phyloP scores from a whole-genome alignment of 2,888 invertebrate genomes.

The Hyposoter dolosus region DNA sequence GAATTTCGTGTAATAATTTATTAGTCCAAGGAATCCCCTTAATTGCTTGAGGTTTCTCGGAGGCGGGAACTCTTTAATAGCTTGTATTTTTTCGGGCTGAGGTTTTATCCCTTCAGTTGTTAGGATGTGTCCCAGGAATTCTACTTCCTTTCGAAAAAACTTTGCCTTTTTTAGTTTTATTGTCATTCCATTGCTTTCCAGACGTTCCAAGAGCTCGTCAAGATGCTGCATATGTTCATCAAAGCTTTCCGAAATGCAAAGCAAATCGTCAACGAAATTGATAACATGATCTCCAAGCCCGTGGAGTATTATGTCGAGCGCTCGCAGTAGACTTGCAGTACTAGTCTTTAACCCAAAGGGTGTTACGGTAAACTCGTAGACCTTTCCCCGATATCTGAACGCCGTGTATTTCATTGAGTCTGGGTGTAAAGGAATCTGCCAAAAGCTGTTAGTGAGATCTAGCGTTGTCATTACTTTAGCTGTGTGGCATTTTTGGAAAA shows the following conservation, averaged over 20 bases:
- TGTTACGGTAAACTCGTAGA: no score
- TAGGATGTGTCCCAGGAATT: neutral
- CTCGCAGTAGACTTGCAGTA: neutral
- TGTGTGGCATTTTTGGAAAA: no score
- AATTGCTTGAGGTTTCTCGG: neutral
- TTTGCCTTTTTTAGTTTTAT: constrained; percentile 14
- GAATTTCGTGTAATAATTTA: constrained; percentile 56
- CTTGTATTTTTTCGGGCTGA: neutral
- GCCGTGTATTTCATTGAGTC: no score
- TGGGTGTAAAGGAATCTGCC: no score
- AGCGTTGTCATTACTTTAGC: no score
- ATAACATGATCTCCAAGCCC: neutral
- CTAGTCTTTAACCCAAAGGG: no score
- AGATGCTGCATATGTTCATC: constrained; percentile 16
- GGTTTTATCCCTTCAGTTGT: neutral
- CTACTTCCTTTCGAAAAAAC: neutral
- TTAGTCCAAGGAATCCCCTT: constrained; percentile 9
- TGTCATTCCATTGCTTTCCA: neutral
- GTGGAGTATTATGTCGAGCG: neutral
- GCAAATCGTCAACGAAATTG: constrained; percentile 6
- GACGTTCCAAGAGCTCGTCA: neutral
- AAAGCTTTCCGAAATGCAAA: neutral
- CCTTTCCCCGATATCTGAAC: no score
- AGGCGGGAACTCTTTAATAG: neutral
- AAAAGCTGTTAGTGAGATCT: no score